These are phyloP conservation scores for Zaprionus obscuricornis DNA, from an alignment of 2,888 invertebrate genomes.

Conservation along the genomic window DNA sequence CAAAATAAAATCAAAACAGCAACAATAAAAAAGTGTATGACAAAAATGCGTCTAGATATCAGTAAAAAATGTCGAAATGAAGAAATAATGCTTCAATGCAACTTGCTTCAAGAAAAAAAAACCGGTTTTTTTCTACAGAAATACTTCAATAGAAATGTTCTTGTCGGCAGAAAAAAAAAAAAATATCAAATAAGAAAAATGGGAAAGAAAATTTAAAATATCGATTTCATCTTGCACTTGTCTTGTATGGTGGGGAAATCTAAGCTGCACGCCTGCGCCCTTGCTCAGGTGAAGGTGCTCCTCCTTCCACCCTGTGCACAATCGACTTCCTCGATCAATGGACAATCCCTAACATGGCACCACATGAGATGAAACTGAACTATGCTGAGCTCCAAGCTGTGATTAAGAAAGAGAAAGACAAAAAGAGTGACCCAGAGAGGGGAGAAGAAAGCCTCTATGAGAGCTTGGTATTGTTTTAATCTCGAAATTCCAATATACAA, in stretches of 20 bases:
- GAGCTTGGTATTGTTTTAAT: slow-evolving; percentile 43
- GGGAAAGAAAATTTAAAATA: slow-evolving; percentile 46
- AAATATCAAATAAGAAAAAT: too few relatives aligned
- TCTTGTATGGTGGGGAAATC: slow-evolving; percentile 45
- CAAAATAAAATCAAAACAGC: slow-evolving; percentile 49
- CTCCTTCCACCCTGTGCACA: too few relatives aligned
- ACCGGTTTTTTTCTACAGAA: slow-evolving; percentile 34
- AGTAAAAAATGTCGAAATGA: slow-evolving; percentile 72
- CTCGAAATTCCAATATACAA: slow-evolving; percentile 15
- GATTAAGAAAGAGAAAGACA: too few relatives aligned
- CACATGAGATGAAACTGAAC: slow-evolving; percentile 19
- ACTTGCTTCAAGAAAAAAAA: slow-evolving; percentile 28
- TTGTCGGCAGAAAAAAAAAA: slow-evolving; percentile 21
- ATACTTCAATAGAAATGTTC: slow-evolving; percentile 73
- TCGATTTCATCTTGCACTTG: slow-evolving; percentile 67
- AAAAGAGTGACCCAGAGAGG: too few relatives aligned
- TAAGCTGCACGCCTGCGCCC: slow-evolving; percentile 41
- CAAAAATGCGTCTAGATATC: slow-evolving; percentile 50
- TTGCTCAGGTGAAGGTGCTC: slow-evolving; percentile 18
- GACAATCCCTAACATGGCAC: too few relatives aligned
- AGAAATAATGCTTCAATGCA: slow-evolving; percentile 43
- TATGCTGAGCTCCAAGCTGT: neutral
- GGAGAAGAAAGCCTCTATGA: too few relatives aligned
- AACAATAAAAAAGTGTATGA: slow-evolving; percentile 44
- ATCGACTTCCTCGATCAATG: too few relatives aligned